Base-by-base conservation (phyloP, 1,140 invertebrate species). In the Apis florea region DNA sequence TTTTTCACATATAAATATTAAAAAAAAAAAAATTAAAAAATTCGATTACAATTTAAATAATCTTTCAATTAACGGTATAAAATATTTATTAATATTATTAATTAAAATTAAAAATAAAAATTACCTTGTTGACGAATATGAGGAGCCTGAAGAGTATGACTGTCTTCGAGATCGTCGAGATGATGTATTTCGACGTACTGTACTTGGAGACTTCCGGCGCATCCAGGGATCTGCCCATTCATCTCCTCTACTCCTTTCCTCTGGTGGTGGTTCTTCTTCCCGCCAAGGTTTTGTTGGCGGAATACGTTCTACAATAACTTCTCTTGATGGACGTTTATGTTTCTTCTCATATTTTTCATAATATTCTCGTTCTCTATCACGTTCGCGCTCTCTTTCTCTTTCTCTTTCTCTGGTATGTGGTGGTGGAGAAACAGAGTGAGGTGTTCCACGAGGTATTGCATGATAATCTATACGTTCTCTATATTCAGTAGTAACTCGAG, bases 171-270 rank as follows among this genome's bases (percentile, higher is more conserved):
- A 91, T 82, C 94, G 93, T 56, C 94, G 90, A 0, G 94, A 92
- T 2, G 94, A 93, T 0, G 94, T 93, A 53, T 94, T 94, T 53
- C 95, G 91, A 78, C 94, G 93, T 24, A 94, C 90, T 1, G 93
- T 89, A 59, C 93, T 94, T 4, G 95, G 95, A 12, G 96, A 96
- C 86, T 96, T 96, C 15, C 95, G 95, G 13, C 96, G 93, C 97
- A 97, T 97, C 98, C 98, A 98, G 2, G 98, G 98, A 94, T 98
- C 98, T 40, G 96, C 96, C 98, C 98, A 98, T 90, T 98, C 97
- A 90, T 98, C 97, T 11, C 95, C 96, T 83, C 96, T 94, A 8
- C 93, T 94, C 9, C 94, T 91, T 56, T 94, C 92, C 2, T 71
- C 81, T 8, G 89, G 88, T 2, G 90, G 88, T 17, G 88, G 86